Conservation (phyloP, 2,113 vertebrate species). For the Scomber japonicus region DNA sequence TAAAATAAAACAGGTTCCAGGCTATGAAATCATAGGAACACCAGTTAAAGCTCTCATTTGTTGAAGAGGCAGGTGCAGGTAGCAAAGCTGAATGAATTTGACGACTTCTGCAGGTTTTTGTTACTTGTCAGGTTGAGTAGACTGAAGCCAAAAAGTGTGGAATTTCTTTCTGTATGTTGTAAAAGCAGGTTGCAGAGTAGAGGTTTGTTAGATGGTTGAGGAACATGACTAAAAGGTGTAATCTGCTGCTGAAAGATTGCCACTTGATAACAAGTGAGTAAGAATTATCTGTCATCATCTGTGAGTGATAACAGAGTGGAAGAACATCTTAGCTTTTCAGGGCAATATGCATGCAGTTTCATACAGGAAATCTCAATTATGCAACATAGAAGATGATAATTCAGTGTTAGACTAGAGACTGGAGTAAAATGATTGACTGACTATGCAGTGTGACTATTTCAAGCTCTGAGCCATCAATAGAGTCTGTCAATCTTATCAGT, state of each 20-base stretch:
- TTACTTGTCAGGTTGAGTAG: slow-evolving; percentile 1
- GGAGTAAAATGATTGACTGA: slow-evolving; percentile 13
- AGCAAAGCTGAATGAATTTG: not conserved
- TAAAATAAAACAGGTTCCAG: not conserved
- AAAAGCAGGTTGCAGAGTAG: slow-evolving; percentile 15
- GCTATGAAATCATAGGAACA: not conserved
- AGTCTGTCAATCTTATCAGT: slow-evolving; percentile 5
- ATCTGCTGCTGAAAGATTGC: slow-evolving; percentile 3
- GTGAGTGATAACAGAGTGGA: slow-evolving; percentile 12
- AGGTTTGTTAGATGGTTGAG: not conserved
- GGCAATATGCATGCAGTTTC: not conserved
- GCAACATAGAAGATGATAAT: not conserved
- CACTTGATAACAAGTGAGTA: slow-evolving; percentile 6
- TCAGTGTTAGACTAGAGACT: not conserved
- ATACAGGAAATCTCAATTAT: slow-evolving; percentile 16
- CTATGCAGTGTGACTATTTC: slow-evolving; percentile 12
- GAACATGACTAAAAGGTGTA: not conserved
- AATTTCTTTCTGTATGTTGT: not conserved
- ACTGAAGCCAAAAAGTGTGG: not conserved
- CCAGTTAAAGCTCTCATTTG: not conserved
- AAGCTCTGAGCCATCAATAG: not conserved
- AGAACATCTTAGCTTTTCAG: not conserved
- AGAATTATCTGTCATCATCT: not conserved
- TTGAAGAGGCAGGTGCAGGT: slow-evolving; percentile 11
- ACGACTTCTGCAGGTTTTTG: slow-evolving; percentile 1